phyloP scores from a whole-genome alignment of 92 coral and sea anemone genomes.

The Hydrozoanthus gracilis region DNA sequence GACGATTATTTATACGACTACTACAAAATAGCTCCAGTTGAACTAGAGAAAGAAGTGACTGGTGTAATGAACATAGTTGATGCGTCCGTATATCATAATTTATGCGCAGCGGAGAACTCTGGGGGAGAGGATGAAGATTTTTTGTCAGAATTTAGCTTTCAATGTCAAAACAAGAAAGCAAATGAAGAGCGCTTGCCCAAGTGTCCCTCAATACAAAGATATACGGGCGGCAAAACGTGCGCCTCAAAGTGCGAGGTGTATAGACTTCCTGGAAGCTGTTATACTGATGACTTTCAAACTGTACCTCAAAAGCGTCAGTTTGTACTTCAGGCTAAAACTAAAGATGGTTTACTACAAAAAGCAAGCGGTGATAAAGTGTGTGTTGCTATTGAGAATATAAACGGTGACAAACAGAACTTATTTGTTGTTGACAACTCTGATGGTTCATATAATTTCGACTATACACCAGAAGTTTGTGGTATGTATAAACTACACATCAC shows the following conservation, averaged over 20 bases:
- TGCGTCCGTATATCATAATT: not conserved
- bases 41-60: not conserved
- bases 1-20: constrained; percentile 3
- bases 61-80: not conserved
- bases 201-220: not conserved
- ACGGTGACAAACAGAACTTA: not conserved
- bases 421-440: not conserved
- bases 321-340: constrained; percentile 25
- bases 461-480: constrained; percentile 2
- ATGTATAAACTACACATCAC: not conserved
- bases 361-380: constrained; percentile 14
- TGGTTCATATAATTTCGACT: constrained; percentile 10
- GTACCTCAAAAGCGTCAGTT: constrained; percentile 30
- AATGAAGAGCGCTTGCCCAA: not conserved
- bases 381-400: not conserved
- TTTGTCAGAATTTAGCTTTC: not conserved
- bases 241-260: constrained; percentile 31
- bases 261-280: constrained; percentile 20
- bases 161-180: not conserved
- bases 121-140: not conserved
- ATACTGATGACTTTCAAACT: not conserved
- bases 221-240: constrained; percentile 7
- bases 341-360: constrained; percentile 31
- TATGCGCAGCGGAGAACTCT: not conserved
- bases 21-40: constrained; percentile 8